phyloP scores from a whole-genome alignment of 2,797 vertebrate species.

The Anabacerthia variegaticeps region DNA sequence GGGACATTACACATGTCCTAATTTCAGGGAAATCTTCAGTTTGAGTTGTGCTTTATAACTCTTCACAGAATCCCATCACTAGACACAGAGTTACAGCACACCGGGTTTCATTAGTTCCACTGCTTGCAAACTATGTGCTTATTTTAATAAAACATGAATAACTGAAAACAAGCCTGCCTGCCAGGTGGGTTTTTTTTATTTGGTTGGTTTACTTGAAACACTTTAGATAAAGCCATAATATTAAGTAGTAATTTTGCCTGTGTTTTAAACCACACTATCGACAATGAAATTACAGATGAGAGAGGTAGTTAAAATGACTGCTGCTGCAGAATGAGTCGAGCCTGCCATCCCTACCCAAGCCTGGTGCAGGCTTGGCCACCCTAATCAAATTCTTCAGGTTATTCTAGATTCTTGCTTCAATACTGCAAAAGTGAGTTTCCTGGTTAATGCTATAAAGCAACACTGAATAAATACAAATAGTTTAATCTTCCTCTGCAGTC shows the following conservation, averaged over 20 bases:
- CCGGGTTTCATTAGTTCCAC: conserved; percentile 18
- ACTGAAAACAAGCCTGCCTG: conserved; percentile 2
- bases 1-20: conserved; percentile 9
- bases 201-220: background rate
- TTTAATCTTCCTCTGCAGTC: conserved; percentile 70
- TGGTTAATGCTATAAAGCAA: conserved; percentile 67
- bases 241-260: conserved; percentile 63
- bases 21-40: conserved; percentile 38
- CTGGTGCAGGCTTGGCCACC: background rate
- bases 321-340: conserved; percentile 55
- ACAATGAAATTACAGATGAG: conserved; percentile 40
- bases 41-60: background rate
- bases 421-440: conserved; percentile 26
- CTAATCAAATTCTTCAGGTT: conserved; percentile 49
- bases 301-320: conserved; percentile 40
- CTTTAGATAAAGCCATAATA: conserved; percentile 39
- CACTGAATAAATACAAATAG: conserved; percentile 74
- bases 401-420: conserved; percentile 15
- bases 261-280: conserved; percentile 61
- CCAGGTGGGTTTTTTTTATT: background rate
- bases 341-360: conserved; percentile 21
- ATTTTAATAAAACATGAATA: conserved; percentile 33
- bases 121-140: background rate
- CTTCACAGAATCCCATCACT: background rate
- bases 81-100: background rate